Conservation (phyloP, 2,113 vertebrate species). For the Trinectes maculatus region DNA sequence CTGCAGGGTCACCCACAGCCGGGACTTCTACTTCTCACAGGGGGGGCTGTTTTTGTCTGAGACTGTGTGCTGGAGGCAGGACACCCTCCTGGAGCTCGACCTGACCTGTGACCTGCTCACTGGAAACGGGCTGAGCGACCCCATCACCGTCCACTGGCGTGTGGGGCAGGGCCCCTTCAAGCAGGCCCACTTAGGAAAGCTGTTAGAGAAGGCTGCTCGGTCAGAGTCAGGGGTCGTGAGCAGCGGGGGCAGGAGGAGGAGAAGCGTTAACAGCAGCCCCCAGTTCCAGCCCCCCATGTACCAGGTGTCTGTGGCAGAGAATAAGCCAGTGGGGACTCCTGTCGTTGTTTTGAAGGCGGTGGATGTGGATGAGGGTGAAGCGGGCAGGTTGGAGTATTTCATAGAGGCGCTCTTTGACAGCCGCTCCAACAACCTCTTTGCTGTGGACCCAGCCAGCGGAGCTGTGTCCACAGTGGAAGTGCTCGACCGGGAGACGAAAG, state of each 20-base stretch:
- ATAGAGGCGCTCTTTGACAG: conserved; percentile 96
- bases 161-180: conserved; percentile 75
- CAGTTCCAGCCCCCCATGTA: conserved; percentile 96
- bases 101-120: conserved; percentile 72
- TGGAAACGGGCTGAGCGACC: conserved; percentile 2
- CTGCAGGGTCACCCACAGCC: conserved; percentile 71
- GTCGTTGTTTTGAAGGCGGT: conserved; percentile 86
- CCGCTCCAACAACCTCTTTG: conserved; percentile 88
- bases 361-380: conserved; percentile 89
- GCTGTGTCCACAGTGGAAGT: conserved; percentile 85
- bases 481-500: conserved; percentile 94
- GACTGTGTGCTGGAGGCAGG: conserved; percentile 77
- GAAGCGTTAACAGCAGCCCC: conserved; percentile 87
- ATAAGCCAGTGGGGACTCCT: conserved; percentile 85
- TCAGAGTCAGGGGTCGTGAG: conserved; percentile 64
- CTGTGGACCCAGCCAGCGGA: conserved; percentile 81
- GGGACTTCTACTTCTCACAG: conserved; percentile 70
- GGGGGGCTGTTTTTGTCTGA: conserved; percentile 78
- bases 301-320: conserved; percentile 92
- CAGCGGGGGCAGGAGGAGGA: conserved; percentile 82
- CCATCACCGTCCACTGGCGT: conserved; percentile 75
- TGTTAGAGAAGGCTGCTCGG: conserved; percentile 67
- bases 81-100: conserved; percentile 64
- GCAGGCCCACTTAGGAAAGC: conserved; percentile 64
- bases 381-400: conserved; percentile 87